Conservation (phyloP, 2,888 invertebrate species). For the Ectemnius lituratus region DNA sequence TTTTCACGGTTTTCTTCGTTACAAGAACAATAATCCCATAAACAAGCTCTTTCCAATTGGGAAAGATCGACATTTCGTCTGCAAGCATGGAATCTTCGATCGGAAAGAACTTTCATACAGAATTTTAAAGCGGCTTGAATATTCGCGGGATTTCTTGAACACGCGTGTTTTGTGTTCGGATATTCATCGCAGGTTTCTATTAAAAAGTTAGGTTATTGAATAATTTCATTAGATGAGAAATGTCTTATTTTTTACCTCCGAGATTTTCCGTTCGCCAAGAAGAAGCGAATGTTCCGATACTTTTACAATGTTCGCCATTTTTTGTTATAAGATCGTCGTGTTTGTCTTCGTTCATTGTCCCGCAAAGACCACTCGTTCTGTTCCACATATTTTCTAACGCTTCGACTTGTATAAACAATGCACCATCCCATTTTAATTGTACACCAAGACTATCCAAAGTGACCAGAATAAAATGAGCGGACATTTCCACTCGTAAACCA, state of each 20-base stretch:
- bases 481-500: constrained; percentile 86
- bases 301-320: constrained; percentile 79
- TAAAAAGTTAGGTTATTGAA: neutral
- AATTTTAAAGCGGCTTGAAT: constrained; percentile 80
- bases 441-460: constrained; percentile 84
- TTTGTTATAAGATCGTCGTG: constrained; percentile 84
- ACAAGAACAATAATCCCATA: constrained; percentile 89
- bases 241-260: constrained; percentile 76
- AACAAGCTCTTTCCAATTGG: constrained; percentile 85
- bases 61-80: constrained; percentile 83
- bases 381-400: constrained; percentile 86
- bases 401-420: constrained; percentile 81
- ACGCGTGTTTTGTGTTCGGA: constrained; percentile 79
- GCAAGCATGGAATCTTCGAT: constrained; percentile 84
- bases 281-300: constrained; percentile 79
- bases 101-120: constrained; percentile 83
- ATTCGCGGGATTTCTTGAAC: constrained; percentile 74
- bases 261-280: constrained; percentile 82
- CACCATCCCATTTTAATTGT: constrained; percentile 86
- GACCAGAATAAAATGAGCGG: constrained; percentile 85
- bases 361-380: constrained; percentile 90
- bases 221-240: too few species aligned
- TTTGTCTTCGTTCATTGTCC: constrained; percentile 85
- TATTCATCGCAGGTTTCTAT: constrained; percentile 81
- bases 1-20: constrained; percentile 77